Conservation (phyloP, 2,888 invertebrate genomes). For the Eustalomyia histrio region DNA sequence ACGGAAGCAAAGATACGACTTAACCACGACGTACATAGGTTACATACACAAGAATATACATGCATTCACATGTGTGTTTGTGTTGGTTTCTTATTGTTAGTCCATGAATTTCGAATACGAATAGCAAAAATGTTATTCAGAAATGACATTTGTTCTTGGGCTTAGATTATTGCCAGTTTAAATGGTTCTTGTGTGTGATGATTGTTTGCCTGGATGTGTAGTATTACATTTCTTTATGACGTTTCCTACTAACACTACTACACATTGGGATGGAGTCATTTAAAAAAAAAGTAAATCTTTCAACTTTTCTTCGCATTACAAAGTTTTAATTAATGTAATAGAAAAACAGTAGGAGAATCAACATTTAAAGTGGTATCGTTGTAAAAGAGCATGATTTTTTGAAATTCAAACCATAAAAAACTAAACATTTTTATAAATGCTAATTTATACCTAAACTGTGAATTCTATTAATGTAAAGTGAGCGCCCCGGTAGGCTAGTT, state of each 20-base stretch:
- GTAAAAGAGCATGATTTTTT: no score
- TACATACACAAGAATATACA: conserved; percentile 24
- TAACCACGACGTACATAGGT: conserved; percentile 18
- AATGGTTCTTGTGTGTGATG: background rate
- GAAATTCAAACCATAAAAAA: no score
- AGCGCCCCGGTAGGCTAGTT: no score
- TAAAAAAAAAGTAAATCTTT: no score
- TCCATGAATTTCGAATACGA: background rate
- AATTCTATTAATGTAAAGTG: no score
- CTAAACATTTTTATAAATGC: no score
- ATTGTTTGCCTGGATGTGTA: background rate
- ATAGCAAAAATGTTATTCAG: conserved; percentile 6
- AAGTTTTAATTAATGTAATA: no score
- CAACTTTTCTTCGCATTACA: no score
- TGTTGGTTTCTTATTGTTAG: background rate
- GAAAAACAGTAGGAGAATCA: no score
- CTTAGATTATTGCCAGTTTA: conserved; percentile 20
- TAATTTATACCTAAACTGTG: no score
- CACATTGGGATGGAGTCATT: background rate
- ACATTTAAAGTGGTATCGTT: no score
- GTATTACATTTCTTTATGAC: background rate
- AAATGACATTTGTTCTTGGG: conserved; percentile 32
- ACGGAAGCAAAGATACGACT: conserved; percentile 43
- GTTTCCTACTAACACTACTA: background rate
- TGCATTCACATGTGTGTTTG: background rate